Conservation (phyloP, 1,140 invertebrate species). For the Euwallacea similis region DNA sequence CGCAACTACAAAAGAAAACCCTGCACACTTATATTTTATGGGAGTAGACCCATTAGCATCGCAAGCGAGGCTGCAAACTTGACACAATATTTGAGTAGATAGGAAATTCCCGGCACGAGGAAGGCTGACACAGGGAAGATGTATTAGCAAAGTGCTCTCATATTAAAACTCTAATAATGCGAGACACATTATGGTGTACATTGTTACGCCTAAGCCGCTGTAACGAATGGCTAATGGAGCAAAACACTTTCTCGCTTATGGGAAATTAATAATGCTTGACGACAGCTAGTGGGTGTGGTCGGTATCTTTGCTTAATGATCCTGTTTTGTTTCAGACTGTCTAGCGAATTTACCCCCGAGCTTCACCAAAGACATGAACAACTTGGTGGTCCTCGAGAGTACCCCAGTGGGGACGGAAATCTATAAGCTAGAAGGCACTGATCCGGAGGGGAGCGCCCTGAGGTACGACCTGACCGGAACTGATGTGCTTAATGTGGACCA, state of each 20-base stretch:
- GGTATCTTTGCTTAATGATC: neutral
- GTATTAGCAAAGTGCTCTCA: constrained; percentile 21
- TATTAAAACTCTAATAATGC: constrained; percentile 23
- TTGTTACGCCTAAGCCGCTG: constrained; percentile 7
- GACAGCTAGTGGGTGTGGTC: neutral
- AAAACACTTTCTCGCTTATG: constrained; percentile 11
- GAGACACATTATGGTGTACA: neutral
- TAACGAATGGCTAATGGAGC: constrained; percentile 11
- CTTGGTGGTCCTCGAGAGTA: constrained; percentile 74
- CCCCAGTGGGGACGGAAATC: constrained; percentile 72
- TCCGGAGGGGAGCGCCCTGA: constrained; percentile 72
- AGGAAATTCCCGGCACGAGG: constrained; percentile 5
- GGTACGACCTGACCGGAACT: constrained; percentile 78
- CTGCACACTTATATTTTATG: constrained; percentile 1
- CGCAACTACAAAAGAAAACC: no score
- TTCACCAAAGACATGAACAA: constrained; percentile 74
- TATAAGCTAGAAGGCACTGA: constrained; percentile 77
- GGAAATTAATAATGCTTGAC: neutral
- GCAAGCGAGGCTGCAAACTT: constrained; percentile 4
- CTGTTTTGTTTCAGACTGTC: constrained; percentile 46
- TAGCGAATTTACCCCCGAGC: constrained; percentile 65
- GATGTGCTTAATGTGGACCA: constrained; percentile 78
- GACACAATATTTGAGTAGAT: constrained; percentile 14
- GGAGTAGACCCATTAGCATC: constrained; percentile 12
- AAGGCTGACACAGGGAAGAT: constrained; percentile 11